These are phyloP conservation scores for Drosophila lutescens DNA, from an alignment of 2,888 invertebrate genomes.

Conservation along the genomic window DNA sequence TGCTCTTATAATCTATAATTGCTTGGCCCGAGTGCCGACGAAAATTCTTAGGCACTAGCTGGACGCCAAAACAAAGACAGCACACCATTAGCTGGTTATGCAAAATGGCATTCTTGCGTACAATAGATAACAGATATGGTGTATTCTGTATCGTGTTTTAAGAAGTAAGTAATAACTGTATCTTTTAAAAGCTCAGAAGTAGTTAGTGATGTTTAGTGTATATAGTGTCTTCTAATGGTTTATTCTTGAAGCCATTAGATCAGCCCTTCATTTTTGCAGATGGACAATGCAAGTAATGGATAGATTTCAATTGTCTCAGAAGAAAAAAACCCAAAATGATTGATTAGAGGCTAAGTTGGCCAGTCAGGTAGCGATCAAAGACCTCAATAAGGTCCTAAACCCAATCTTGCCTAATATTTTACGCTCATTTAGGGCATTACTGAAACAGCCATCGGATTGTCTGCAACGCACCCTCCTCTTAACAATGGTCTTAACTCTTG, in stretches of 20 bases:
- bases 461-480: conserved; percentile 28
- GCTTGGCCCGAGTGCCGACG: conserved; percentile 3
- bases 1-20: conserved; percentile 40
- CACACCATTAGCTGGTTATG: background rate
- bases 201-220: background rate
- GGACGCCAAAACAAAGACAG: conserved; percentile 47
- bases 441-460: conserved; percentile 55
- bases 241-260: conserved; percentile 6
- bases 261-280: conserved; percentile 11
- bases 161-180: background rate
- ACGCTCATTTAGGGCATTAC: conserved; percentile 76
- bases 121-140: too few species aligned
- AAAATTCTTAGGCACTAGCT: conserved; percentile 37
- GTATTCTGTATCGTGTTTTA: too few species aligned
- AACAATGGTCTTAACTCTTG: conserved; percentile 70
- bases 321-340: conserved; percentile 53
- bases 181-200: background rate
- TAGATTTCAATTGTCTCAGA: conserved; percentile 13
- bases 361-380: conserved; percentile 44
- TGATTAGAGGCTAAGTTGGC: conserved; percentile 55
- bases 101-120: background rate
- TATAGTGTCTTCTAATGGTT: too few species aligned
- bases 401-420: conserved; percentile 76
- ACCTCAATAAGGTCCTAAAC: conserved; percentile 26
- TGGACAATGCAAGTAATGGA: conserved; percentile 14